Evolutionary conservation across 2,888 invertebrate species (phyloP).

Genomic region (Sturmia bella): DNA sequence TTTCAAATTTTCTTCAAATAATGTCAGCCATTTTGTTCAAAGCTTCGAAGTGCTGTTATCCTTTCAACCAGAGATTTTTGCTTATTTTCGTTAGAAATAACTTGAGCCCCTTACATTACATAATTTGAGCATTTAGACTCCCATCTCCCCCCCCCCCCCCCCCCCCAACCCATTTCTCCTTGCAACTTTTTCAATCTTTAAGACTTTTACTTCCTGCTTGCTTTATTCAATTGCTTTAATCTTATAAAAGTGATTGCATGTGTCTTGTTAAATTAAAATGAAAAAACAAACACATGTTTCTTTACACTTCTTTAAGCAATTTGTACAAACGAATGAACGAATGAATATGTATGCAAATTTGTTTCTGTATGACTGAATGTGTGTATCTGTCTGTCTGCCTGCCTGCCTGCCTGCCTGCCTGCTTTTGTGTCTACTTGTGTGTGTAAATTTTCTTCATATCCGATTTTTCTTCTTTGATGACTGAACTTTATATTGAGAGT

Average conservation of each 20-base stretch:
- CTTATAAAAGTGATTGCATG: conserved; percentile 12
- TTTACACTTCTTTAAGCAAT: conserved; percentile 52
- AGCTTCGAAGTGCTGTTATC: too few species aligned
- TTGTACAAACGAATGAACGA: conserved; percentile 26
- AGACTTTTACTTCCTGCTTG: not conserved
- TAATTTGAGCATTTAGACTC: too few species aligned
- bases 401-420: conserved; percentile 22
- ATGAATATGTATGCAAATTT: not conserved
- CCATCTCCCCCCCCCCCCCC: too few species aligned
- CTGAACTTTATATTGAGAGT: not conserved
- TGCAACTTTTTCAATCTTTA: not conserved
- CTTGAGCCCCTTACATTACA: too few species aligned
- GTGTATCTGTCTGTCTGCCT: conserved; percentile 21
- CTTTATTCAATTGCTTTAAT: conserved; percentile 23
- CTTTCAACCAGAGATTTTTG: too few species aligned
- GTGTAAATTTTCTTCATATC: conserved; percentile 17
- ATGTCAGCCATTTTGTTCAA: too few species aligned
- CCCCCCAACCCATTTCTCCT: too few species aligned
- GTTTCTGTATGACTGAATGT: conserved; percentile 9
- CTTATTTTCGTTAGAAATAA: too few species aligned
- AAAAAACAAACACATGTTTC: conserved; percentile 36
- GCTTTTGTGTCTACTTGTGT: conserved; percentile 1
- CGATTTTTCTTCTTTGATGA: not conserved
- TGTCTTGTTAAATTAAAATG: conserved; percentile 39
- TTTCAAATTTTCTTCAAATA: too few species aligned